These are phyloP conservation scores for Chelmon rostratus DNA, from an alignment of 2,797 vertebrate species.

Conservation along the genomic window DNA sequence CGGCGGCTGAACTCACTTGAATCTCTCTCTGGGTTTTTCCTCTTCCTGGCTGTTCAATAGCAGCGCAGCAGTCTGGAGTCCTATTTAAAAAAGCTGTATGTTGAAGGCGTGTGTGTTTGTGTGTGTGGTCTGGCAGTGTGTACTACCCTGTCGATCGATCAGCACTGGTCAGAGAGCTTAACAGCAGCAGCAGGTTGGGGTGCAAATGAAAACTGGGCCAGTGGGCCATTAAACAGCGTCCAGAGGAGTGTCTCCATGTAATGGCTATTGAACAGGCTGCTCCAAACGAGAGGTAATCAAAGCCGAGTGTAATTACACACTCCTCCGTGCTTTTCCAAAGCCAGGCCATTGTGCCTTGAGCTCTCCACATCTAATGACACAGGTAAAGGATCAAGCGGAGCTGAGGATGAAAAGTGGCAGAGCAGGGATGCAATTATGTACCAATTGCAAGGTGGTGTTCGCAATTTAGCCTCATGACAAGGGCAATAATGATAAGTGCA, in stretches of 20 bases:
- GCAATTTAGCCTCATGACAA: conserved; percentile 66
- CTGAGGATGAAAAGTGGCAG: conserved; percentile 53
- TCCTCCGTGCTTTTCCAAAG: conserved; percentile 74
- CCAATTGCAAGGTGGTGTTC: conserved; percentile 59
- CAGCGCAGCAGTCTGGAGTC: background rate
- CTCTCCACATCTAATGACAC: conserved; percentile 80
- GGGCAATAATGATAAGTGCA: conserved; percentile 60
- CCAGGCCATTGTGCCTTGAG: conserved; percentile 75
- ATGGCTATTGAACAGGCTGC: conserved; percentile 84
- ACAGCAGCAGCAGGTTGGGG: conserved; percentile 48
- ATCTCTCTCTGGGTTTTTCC: background rate
- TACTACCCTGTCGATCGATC: conserved; percentile 34
- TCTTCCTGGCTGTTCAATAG: conserved; percentile 9
- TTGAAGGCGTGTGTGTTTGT: background rate
- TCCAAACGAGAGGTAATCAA: conserved; percentile 83
- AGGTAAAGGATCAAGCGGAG: conserved; percentile 71
- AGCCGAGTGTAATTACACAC: conserved; percentile 83
- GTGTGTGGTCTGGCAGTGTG: conserved; percentile 2
- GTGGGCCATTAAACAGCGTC: conserved; percentile 69
- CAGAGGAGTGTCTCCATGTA: conserved; percentile 77
- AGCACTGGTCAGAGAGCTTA: conserved; percentile 53
- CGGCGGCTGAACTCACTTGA: background rate
- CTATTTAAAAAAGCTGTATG: conserved; percentile 23
- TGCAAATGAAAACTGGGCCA: conserved; percentile 65
- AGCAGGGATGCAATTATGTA: conserved; percentile 75